Conservation (phyloP, 2,113 vertebrate species). For the Eira barbara region DNA sequence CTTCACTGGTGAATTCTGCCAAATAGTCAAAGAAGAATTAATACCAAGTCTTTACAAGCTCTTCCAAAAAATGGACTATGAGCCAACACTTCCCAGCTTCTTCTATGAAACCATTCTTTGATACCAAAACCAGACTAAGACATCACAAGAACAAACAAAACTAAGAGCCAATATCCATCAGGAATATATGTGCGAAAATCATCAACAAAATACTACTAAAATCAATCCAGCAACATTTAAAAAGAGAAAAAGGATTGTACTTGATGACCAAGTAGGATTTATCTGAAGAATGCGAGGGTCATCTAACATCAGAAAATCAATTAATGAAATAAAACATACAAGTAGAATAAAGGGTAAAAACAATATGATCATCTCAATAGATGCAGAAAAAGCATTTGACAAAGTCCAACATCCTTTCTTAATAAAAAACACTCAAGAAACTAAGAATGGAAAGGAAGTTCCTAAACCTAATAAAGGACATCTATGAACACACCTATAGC, state of each 20-base stretch:
- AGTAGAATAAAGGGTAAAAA: not conserved
- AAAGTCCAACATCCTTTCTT: not conserved
- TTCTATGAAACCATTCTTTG: not conserved
- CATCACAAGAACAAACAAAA: not conserved
- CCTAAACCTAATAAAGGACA: not conserved
- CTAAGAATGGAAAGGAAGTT: not conserved
- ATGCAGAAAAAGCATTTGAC: not conserved
- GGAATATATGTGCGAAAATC: not conserved
- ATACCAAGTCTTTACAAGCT: not conserved
- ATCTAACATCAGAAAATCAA: not conserved
- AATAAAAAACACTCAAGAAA: not conserved
- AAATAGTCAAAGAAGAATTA: not conserved
- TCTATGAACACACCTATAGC: not conserved
- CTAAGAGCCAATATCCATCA: not conserved
- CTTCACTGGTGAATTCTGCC: not conserved
- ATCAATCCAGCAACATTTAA: not conserved
- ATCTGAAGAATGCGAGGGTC: not conserved
- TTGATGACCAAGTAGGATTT: not conserved
- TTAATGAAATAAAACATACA: not conserved
- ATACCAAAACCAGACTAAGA: not conserved
- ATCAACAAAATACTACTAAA: not conserved
- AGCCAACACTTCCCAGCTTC: not conserved
- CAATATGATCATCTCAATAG: not conserved
- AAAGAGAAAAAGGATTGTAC: not conserved
- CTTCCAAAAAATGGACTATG: not conserved